These are phyloP conservation scores for Myoxocephalus aenaeus DNA, from an alignment of 2,797 vertebrate genomes.

Conservation along the genomic window DNA sequence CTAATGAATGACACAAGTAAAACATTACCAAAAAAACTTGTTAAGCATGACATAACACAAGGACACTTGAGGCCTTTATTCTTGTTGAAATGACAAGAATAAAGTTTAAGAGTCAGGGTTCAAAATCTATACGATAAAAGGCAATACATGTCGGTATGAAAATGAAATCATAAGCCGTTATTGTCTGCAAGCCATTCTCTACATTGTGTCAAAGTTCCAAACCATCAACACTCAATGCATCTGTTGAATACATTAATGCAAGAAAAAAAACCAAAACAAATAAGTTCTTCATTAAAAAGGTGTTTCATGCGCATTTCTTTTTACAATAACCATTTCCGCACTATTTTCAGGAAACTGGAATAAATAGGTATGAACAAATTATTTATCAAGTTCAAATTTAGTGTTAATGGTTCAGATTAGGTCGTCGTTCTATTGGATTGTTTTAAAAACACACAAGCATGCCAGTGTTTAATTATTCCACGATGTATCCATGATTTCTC, in stretches of 20 bases:
- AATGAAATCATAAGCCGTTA: slow-evolving; percentile 1
- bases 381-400: background rate
- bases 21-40: slow-evolving; percentile 1
- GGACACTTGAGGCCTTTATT: slow-evolving; percentile 42
- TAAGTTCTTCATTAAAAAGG: slow-evolving; percentile 31
- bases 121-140: slow-evolving; percentile 11
- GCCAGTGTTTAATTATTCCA: background rate
- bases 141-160: background rate
- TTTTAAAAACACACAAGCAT: background rate
- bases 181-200: slow-evolving; percentile 10
- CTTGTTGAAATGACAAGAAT: slow-evolving; percentile 6
- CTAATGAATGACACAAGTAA: slow-evolving; percentile 24
- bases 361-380: background rate
- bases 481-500: background rate
- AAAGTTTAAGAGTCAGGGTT: background rate
- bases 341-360: slow-evolving; percentile 5
- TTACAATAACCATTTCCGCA: slow-evolving; percentile 6
- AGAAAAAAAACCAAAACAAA: slow-evolving; percentile 3
- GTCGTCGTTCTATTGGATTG: background rate
- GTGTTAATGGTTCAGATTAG: background rate
- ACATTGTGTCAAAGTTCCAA: slow-evolving; percentile 18
- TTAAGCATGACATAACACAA: slow-evolving; percentile 28
- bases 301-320: slow-evolving; percentile 26
- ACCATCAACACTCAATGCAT: slow-evolving; percentile 8
- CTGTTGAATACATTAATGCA: slow-evolving; percentile 6